phyloP scores from a whole-genome alignment of 2,888 invertebrate species.

The Luperina testacea region DNA sequence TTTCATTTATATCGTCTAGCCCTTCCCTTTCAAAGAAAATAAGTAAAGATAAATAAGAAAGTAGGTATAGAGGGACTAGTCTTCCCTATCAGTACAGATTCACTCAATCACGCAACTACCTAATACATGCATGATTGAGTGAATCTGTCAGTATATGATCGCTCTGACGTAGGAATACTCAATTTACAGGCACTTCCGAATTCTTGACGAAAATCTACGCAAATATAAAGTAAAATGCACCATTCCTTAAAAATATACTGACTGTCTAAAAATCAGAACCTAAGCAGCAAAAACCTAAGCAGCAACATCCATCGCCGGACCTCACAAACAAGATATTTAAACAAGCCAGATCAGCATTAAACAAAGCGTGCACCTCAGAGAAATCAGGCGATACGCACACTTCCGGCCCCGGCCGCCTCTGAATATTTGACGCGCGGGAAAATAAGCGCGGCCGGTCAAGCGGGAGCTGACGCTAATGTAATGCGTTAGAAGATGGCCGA shows the following conservation, averaged over 20 bases:
- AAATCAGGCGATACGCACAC: slow-evolving; percentile 65
- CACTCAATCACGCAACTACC: too few relatives aligned
- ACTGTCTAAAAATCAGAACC: neutral
- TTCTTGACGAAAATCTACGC: neutral
- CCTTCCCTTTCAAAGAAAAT: neutral
- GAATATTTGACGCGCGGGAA: slow-evolving; percentile 69
- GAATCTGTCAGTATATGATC: neutral
- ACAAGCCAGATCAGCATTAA: slow-evolving; percentile 49
- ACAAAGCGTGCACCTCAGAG: slow-evolving; percentile 64
- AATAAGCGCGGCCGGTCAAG: slow-evolving; percentile 64
- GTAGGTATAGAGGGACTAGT: too few relatives aligned
- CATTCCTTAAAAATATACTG: neutral
- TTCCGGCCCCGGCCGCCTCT: slow-evolving; percentile 57
- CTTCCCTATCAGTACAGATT: too few relatives aligned
- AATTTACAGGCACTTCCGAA: too few relatives aligned
- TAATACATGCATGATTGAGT: neutral
- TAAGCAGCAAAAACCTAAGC: too few relatives aligned
- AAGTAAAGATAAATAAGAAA: too few relatives aligned
- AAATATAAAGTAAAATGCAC: neutral
- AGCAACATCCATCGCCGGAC: neutral
- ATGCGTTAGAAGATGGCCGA: slow-evolving; percentile 51
- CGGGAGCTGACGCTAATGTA: slow-evolving; percentile 55
- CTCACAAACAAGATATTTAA: slow-evolving; percentile 40
- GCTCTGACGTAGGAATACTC: neutral
- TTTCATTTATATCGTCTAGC: neutral